Conservation (phyloP, 2,113 vertebrate species). For the Strix aluco region DNA sequence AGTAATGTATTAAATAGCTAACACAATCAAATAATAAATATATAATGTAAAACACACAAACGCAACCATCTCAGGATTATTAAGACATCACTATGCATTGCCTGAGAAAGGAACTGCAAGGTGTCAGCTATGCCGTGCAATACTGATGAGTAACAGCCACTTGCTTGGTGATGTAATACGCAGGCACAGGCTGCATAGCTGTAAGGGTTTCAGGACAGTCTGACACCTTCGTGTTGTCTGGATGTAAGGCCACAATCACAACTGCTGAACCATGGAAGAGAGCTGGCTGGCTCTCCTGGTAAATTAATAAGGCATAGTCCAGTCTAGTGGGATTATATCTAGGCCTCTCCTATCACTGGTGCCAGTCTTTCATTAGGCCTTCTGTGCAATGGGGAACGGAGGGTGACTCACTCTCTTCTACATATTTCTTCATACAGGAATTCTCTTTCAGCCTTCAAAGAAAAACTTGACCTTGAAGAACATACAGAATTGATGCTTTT, state of each 20-base stretch:
- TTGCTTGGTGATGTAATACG: accelerated
- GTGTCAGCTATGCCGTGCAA: background rate
- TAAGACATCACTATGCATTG: background rate
- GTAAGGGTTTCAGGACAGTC: accelerated
- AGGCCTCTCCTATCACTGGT: accelerated
- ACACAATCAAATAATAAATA: background rate
- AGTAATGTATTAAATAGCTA: background rate
- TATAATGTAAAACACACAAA: background rate
- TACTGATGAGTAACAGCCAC: background rate
- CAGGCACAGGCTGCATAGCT: background rate
- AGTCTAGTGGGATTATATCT: background rate
- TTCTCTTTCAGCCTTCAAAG: background rate
- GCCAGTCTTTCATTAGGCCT: background rate
- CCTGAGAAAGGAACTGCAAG: background rate
- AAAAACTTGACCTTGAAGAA: background rate
- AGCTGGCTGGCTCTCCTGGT: background rate
- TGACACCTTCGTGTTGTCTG: accelerated
- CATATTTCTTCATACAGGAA: background rate
- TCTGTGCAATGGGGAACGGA: accelerated
- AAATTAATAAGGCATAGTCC: background rate
- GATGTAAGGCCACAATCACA: background rate
- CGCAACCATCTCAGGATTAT: background rate
- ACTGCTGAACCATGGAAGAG: background rate
- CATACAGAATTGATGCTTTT: background rate
- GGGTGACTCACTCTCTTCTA: background rate